phyloP scores from a whole-genome alignment of 2,113 vertebrate species.

The Lonchura striata region DNA sequence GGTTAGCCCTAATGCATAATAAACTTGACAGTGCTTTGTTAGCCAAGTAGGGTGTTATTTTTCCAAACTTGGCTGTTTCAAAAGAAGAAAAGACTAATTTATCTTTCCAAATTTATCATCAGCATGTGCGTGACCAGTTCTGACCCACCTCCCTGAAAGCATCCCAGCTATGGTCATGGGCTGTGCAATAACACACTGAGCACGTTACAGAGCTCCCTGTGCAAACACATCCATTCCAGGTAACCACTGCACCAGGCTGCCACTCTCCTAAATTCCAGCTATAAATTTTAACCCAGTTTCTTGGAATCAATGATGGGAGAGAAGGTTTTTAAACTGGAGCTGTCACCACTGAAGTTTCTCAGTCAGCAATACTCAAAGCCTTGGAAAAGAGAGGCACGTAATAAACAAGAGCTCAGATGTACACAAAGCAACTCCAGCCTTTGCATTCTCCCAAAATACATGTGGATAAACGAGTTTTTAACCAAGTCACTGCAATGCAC shows the following conservation, averaged over 20 bases:
- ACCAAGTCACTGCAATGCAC: background rate
- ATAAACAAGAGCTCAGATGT: background rate
- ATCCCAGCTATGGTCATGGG: background rate
- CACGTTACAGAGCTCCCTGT: background rate
- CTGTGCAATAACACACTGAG: background rate
- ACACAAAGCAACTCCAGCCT: background rate
- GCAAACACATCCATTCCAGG: background rate
- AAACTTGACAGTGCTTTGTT: constrained; percentile 20
- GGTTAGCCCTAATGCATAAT: constrained; percentile 17
- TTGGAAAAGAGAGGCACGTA: background rate
- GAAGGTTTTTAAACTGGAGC: background rate
- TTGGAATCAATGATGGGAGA: background rate
- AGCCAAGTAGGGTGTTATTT: constrained; percentile 49
- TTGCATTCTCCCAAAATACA: background rate
- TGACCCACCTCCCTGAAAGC: background rate
- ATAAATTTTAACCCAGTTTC: background rate
- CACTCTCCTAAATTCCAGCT: background rate
- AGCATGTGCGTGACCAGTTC: background rate
- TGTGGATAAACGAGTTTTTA: background rate
- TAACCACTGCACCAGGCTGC: background rate
- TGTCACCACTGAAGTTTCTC: background rate
- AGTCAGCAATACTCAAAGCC: background rate
- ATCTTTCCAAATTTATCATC: constrained; percentile 37
- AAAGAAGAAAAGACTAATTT: constrained; percentile 14
- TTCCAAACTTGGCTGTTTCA: constrained; percentile 32